Evolutionary conservation across 1,140 invertebrate species (phyloP), one percentile per base, ranked within the genome.

Genomic region (Panulirus ornatus): DNA sequence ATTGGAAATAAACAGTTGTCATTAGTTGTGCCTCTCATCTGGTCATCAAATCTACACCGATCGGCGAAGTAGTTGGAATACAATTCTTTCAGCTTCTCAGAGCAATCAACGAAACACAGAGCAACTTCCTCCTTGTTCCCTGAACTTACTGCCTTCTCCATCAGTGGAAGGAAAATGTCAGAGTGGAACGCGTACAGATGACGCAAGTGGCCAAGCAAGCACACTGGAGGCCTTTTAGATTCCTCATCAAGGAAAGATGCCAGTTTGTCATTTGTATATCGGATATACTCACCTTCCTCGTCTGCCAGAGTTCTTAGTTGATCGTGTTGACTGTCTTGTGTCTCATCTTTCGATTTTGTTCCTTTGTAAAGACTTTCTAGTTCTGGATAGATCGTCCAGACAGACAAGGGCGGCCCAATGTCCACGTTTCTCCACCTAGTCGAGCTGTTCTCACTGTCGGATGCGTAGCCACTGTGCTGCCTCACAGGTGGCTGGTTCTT

Each of bases 321-420:
- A 42, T 34, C n/a, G 6, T 38, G 54, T 47, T 22, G 71, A 34
- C n/a, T 71, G 16, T 79, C 51, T n/a, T 70, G 70, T 6, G 27
- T 82, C 6, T 66, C 90, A 2, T 27, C 1, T 19, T 44, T 22
- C 14, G 66, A 16, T 76, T 9, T 63, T 5, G 51, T 63, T 16
- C 8, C 14, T n/a, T 70, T 84, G 63, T 81, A 85, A 16, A 91
- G 19, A 16, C 36, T 14, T 86, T 91, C 63, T 36, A 91, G 44
- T 9, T 81, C 34, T 34, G 75, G 91, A 38, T 89, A 91, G 22
- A 47, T 58, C 22, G 75, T 58, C 87, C 87, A 89, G 19, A 91
- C 82, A 82, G 75, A 71, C 27, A 91, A 40, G 9, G 84, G 85
- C 38, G 82, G 34, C 34, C 30, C 34, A 19, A 22, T 5, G 11